phyloP scores from a whole-genome alignment of 2,888 invertebrate species.

The Penaeus monodon region DNA sequence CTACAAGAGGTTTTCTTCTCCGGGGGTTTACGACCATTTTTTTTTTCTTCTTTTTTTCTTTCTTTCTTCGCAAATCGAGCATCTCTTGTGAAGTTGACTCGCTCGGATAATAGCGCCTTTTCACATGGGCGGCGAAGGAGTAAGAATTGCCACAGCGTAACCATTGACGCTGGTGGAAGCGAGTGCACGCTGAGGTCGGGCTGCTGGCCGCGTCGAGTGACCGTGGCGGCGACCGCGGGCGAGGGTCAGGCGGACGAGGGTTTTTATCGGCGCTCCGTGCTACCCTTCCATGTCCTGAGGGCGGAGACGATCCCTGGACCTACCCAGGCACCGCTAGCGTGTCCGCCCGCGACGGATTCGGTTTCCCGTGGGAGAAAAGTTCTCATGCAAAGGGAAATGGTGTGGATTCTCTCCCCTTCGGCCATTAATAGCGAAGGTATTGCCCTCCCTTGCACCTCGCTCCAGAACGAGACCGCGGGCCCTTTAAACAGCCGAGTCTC shows the following conservation, averaged over 20 bases:
- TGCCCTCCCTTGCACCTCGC: not conserved
- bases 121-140: too few relatives aligned
- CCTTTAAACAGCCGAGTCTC: too few relatives aligned
- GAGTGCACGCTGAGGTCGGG: too few relatives aligned
- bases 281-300: not conserved
- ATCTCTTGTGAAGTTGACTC: too few relatives aligned
- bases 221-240: not conserved
- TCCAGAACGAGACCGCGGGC: too few relatives aligned
- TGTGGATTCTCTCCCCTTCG: not conserved
- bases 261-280: not conserved
- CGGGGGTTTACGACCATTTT: too few relatives aligned
- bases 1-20: not conserved
- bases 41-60: not conserved
- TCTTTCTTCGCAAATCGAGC: too few relatives aligned
- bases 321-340: not conserved
- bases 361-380: slow-evolving; percentile 25
- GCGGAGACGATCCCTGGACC: slow-evolving; percentile 11
- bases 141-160: too few relatives aligned
- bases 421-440: not conserved
- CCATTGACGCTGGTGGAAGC: too few relatives aligned
- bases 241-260: not conserved
- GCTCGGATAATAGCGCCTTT: too few relatives aligned
- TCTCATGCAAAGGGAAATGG: not conserved
- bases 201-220: not conserved
- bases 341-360: not conserved